phyloP scores from a whole-genome alignment of 2,888 invertebrate genomes.

The Andrena hattorfiana region DNA sequence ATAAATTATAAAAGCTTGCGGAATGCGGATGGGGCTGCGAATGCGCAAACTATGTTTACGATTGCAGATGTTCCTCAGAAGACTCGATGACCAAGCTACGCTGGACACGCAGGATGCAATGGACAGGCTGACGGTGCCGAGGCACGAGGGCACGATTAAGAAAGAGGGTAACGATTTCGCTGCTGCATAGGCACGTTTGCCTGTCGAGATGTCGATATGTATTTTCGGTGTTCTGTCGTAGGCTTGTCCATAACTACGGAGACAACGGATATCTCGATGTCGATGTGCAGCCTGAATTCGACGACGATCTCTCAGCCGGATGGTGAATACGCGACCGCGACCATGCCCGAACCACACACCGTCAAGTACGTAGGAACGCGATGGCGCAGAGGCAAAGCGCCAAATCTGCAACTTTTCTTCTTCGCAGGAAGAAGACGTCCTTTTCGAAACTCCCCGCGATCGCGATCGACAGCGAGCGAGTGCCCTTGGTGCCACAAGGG shows the following conservation, averaged over 20 bases:
- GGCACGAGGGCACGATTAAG: constrained; percentile 81
- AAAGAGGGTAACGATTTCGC: constrained; percentile 82
- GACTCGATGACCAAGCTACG: constrained; percentile 88
- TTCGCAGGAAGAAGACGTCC: constrained; percentile 80
- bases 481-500: constrained; percentile 70
- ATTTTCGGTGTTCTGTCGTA: constrained; percentile 59
- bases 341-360: constrained; percentile 74
- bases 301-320: constrained; percentile 84
- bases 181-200: background rate
- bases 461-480: constrained; percentile 76
- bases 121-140: constrained; percentile 83
- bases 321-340: constrained; percentile 85
- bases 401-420: background rate
- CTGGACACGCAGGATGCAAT: constrained; percentile 80
- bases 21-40: background rate
- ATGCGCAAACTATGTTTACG: background rate
- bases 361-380: constrained; percentile 75
- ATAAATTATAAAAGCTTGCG: background rate
- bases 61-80: constrained; percentile 88
- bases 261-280: constrained; percentile 86
- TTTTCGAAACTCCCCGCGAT: constrained; percentile 78
- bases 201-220: background rate
- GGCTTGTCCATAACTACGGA: constrained; percentile 85
- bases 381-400: too few species aligned
- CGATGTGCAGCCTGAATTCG: constrained; percentile 86